Conservation (phyloP, 2,113 vertebrate species). For the Ginglymostoma cirratum region DNA sequence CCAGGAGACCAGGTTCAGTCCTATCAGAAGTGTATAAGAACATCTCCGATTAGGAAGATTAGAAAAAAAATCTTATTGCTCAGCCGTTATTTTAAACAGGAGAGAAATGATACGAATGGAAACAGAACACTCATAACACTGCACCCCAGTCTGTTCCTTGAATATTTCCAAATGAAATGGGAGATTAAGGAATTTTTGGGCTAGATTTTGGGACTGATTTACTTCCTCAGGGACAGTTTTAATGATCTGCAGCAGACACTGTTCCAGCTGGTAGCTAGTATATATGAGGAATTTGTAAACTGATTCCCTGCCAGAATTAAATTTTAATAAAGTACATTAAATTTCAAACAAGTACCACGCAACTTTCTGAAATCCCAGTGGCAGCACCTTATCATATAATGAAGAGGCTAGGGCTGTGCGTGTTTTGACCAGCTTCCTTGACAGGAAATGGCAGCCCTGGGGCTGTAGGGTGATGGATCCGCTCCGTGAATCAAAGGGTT, state of each 20-base stretch:
- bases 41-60: no score
- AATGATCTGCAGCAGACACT: background rate
- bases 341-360: background rate
- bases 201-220: background rate
- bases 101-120: background rate
- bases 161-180: background rate
- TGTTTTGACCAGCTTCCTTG: background rate
- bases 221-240: background rate
- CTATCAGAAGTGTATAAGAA: no score
- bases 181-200: background rate
- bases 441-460: background rate
- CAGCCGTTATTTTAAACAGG: background rate
- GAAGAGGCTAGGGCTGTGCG: background rate
- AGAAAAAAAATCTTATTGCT: background rate
- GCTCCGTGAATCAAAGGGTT: slow-evolving; percentile 28
- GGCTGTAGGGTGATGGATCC: background rate
- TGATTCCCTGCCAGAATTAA: no score
- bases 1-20: no score
- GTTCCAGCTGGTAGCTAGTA: background rate
- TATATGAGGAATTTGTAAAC: background rate
- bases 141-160: background rate
- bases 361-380: background rate
- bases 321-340: background rate
- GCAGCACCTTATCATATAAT: no score
- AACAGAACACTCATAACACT: background rate